Conservation (phyloP, 2,888 invertebrate genomes). For the Unio pictorum region DNA sequence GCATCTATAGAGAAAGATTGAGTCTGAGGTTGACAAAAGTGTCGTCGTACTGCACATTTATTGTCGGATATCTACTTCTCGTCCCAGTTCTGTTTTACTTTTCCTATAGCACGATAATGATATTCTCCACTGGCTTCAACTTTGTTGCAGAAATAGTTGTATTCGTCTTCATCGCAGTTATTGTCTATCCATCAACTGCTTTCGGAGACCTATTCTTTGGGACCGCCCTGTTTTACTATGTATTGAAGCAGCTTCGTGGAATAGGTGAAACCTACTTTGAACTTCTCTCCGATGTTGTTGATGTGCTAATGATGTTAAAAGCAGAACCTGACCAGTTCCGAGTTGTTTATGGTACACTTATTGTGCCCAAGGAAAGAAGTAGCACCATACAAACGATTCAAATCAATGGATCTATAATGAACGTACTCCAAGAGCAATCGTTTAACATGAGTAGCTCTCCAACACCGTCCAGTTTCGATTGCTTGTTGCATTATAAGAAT, state of each 20-base stretch:
- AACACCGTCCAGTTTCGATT: too few relatives aligned
- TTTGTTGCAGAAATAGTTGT: constrained; percentile 16
- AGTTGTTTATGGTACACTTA: constrained; percentile 5
- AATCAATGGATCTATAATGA: too few relatives aligned
- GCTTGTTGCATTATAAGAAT: constrained; percentile 1
- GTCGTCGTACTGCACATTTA: neutral
- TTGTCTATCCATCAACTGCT: constrained; percentile 17
- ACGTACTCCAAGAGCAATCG: too few relatives aligned
- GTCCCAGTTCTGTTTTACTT: too few relatives aligned
- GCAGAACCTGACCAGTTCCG: constrained; percentile 1
- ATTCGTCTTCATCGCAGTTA: constrained; percentile 17
- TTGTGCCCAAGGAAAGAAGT: constrained; percentile 1
- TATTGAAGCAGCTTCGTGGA: constrained; percentile 5
- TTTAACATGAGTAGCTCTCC: too few relatives aligned
- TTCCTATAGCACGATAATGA: constrained; percentile 1
- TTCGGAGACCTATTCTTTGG: constrained; percentile 27
- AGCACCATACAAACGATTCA: too few relatives aligned
- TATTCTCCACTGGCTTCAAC: constrained; percentile 16
- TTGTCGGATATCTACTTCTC: neutral
- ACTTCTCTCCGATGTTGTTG: constrained; percentile 18
- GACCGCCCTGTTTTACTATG: constrained; percentile 14
- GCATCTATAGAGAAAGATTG: too few relatives aligned
- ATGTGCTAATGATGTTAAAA: constrained; percentile 6
- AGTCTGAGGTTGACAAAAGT: too few relatives aligned
- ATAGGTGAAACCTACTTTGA: constrained; percentile 17